Evolutionary conservation across 2,113 vertebrate genomes (phyloP).

Genomic region (Climacteris rufus): DNA sequence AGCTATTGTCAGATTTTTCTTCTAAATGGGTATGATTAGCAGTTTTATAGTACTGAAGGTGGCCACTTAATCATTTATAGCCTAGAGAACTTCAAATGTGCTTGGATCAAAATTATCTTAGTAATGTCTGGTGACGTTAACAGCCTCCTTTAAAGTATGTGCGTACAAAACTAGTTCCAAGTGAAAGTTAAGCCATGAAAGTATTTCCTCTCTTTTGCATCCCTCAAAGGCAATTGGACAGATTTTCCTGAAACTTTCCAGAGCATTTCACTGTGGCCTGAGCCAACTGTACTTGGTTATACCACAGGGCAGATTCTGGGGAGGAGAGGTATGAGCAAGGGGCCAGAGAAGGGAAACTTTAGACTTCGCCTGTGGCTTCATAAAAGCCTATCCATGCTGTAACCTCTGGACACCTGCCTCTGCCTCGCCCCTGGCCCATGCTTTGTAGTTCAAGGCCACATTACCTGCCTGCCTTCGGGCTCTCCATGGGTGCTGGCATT

Average conservation of each 20-base stretch:
- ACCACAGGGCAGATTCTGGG: neutral
- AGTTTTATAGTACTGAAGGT: neutral
- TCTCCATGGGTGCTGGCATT: neutral
- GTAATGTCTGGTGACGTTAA: neutral
- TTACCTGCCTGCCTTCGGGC: neutral
- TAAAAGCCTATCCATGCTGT: neutral
- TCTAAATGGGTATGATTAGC: neutral
- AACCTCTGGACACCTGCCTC: neutral
- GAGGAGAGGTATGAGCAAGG: neutral
- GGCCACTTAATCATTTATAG: neutral
- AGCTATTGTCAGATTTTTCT: neutral
- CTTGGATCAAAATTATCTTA: neutral
- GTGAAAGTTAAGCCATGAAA: neutral
- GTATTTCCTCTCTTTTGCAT: neutral
- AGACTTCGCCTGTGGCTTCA: neutral
- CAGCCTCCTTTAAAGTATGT: neutral
- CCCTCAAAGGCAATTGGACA: neutral
- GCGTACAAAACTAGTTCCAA: neutral
- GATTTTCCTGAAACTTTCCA: neutral
- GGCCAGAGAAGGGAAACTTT: neutral
- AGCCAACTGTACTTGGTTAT: neutral
- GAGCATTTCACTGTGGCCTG: neutral
- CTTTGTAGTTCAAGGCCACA: neutral
- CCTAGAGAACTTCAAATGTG: neutral
- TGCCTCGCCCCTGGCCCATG: neutral